Evolutionary conservation across 2,888 invertebrate genomes (phyloP).

Genomic region (Phaedon cochleariae): DNA sequence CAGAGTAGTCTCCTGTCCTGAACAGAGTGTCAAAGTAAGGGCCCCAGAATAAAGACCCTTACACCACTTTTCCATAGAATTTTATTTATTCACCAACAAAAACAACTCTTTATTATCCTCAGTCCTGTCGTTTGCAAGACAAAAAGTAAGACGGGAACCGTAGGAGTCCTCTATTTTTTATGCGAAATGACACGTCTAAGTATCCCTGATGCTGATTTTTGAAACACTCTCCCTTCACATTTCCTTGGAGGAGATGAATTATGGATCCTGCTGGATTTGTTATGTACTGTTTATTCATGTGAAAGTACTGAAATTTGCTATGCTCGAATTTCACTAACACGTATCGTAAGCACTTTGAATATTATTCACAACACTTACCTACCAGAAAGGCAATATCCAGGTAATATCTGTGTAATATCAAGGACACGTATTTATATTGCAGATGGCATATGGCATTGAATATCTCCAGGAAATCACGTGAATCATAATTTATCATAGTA

Average conservation of each 20-base stretch:
- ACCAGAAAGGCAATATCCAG: not conserved
- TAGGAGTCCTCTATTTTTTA: not conserved
- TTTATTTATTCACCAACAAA: conserved; percentile 33
- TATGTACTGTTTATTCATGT: not conserved
- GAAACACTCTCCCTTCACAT: not conserved
- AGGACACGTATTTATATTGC: no score
- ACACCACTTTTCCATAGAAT: conserved; percentile 15
- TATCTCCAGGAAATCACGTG: no score
- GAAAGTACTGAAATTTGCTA: not conserved
- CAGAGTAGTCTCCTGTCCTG: no score
- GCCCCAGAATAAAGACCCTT: no score
- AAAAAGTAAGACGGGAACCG: conserved; percentile 2
- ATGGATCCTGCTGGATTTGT: not conserved
- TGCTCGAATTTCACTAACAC: not conserved
- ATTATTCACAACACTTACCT: not conserved
- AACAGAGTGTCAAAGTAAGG: no score
- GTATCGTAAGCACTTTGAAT: not conserved
- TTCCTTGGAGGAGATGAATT: conserved; percentile 1
- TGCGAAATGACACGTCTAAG: conserved; percentile 13
- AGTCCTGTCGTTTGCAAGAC: conserved; percentile 17
- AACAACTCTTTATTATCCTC: conserved; percentile 28
- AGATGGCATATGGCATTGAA: not conserved
- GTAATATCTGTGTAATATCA: no score
- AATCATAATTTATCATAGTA: no score
- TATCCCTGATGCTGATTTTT: conserved; percentile 4